Evolutionary conservation across 2,797 vertebrate species (phyloP).

Genomic region (Helostoma temminkii): DNA sequence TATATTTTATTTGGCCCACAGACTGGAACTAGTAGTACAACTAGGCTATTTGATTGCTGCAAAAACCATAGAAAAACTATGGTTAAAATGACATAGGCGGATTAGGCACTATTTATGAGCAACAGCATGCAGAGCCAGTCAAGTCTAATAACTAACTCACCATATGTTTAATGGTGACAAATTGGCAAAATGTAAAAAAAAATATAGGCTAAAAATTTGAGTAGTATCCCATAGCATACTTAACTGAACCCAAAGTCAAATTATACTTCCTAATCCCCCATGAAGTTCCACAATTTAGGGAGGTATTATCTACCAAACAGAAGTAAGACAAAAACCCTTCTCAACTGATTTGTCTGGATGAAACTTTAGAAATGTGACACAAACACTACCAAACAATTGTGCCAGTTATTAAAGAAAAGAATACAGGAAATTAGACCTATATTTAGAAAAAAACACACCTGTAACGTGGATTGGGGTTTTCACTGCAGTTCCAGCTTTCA

Average conservation of each 20-base stretch:
- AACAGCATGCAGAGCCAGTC: background rate
- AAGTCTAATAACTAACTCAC: background rate
- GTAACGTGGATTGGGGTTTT: constrained; percentile 82
- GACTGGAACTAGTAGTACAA: no score
- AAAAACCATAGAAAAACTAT: no score
- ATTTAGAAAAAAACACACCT: constrained; percentile 53
- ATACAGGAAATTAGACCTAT: background rate
- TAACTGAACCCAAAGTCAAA: no score
- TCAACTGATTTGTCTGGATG: background rate
- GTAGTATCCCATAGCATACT: no score
- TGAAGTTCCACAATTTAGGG: background rate
- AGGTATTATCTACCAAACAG: background rate
- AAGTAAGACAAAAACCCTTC: background rate
- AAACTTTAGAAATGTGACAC: background rate
- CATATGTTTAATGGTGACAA: background rate
- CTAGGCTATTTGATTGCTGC: no score
- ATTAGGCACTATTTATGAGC: background rate
- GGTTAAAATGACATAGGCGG: no score
- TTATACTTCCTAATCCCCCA: no score
- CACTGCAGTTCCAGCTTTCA: constrained; percentile 85
- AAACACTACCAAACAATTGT: background rate
- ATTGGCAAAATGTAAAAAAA: no score
- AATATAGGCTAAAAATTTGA: no score
- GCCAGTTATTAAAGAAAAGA: no score
- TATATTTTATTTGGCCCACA: no score